phyloP scores from a whole-genome alignment of 1,140 invertebrate genomes.

The Caenorhabditis latens region DNA sequence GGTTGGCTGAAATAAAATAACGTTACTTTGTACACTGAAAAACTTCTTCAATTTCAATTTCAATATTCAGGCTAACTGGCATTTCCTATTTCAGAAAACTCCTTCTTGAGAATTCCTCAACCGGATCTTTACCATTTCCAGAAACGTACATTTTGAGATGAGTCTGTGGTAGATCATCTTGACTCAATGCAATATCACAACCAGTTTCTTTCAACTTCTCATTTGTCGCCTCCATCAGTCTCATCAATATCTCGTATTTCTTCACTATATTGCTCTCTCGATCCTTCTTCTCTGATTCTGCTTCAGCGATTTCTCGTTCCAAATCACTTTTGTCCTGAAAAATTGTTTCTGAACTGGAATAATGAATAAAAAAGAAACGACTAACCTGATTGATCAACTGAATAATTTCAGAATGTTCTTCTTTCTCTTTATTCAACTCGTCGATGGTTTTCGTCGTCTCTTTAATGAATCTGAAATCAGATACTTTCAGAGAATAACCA shows the following conservation, averaged over 20 bases:
- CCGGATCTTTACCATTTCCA: background rate
- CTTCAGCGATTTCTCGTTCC: slow-evolving; percentile 59
- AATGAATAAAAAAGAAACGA: background rate
- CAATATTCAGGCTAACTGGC: too few relatives aligned
- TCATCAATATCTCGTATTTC: slow-evolving; percentile 59
- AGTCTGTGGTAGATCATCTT: slow-evolving; percentile 44
- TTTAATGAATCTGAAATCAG: slow-evolving; percentile 29
- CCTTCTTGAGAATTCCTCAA: background rate
- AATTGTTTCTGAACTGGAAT: background rate
- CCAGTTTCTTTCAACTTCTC: slow-evolving; percentile 66
- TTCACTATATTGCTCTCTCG: slow-evolving; percentile 58
- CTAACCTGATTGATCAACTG: slow-evolving; percentile 66
- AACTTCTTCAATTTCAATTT: background rate
- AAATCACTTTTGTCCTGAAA: slow-evolving; percentile 65
- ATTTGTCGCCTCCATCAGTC: slow-evolving; percentile 63
- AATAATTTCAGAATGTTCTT: slow-evolving; percentile 67
- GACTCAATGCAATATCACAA: slow-evolving; percentile 54
- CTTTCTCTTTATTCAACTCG: slow-evolving; percentile 65
- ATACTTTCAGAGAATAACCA: background rate
- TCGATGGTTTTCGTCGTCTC: slow-evolving; percentile 61
- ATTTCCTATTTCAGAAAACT: too few relatives aligned
- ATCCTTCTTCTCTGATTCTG: slow-evolving; percentile 59
- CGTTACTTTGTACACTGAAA: background rate
- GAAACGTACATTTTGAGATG: slow-evolving; percentile 46
- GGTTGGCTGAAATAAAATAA: slow-evolving; percentile 5